Evolutionary conservation across 2,888 invertebrate genomes (phyloP), one percentile per base, ranked within the genome.

Genomic region (Apodemia mormo): DNA sequence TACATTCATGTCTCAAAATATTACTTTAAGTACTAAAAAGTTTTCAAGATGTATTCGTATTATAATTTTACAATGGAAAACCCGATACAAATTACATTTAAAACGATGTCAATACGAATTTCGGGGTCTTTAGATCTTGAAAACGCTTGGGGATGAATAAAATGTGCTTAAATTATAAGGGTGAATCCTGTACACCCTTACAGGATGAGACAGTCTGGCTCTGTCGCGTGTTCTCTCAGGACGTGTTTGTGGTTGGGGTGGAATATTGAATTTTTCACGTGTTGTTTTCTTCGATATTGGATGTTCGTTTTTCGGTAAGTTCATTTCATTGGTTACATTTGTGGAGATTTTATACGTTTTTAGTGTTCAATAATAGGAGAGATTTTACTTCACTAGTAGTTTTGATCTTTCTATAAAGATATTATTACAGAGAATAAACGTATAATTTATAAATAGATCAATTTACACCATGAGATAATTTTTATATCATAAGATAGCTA

Each of bases 71-170:
- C 52, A 52, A 52, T 52, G 52, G 52, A 49, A 52, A 52, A 52
- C n/a, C 6, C n/a, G n/a, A 52, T 3, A 2, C 49, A 58, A 58
- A 58, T 29, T 58, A 22, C 61, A 61, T 61, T 61, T 33, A 61
- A 61, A 61, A 29, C 9, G n/a, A 52, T 52, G 61, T 61, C 61
- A 33, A 33, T 61, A 33, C 33, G 33, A 61, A 61, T 61, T 58
- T 58, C 37, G 61, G 52, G 22, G n/a, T 22, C n/a, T 52, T 52
- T 14, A 61, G 61, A 61, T 61, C 33, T 61, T 37, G 61, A 37
- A 37, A 61, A 61, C 49, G 49, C 14, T 61, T 61, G 61, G 61
- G 61, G 61, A 61, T 61, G 37, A 61, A 61, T 61, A 61, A 30
- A 33, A 61, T 61, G 52, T 52, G 52, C 52, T 52, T 52, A 52